Percentiles rank a stretch among this genome's conserved stretches.
Conservation (phyloP, 1,140 invertebrate genomes). For the Achatina immaculata region DNA sequence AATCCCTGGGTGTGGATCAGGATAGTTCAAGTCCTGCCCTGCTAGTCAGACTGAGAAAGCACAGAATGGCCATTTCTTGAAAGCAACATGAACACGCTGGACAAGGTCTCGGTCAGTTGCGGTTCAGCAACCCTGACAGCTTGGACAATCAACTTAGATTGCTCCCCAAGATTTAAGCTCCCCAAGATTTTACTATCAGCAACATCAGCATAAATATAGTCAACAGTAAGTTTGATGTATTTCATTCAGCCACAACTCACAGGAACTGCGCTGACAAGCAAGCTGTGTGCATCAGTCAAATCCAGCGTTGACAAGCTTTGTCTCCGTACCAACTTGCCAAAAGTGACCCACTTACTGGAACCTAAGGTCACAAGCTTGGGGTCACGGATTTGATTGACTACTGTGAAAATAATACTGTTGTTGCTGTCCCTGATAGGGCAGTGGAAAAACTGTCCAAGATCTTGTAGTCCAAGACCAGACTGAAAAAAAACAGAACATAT, state of each 20-base stretch:
- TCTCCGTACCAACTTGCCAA: slow-evolving; percentile 79
- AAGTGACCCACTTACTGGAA: slow-evolving; percentile 89
- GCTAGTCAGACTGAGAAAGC: too few relatives aligned
- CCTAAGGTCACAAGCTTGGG: slow-evolving; percentile 77
- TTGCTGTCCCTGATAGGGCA: slow-evolving; percentile 88
- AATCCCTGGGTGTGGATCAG: too few relatives aligned
- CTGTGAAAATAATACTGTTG: slow-evolving; percentile 89
- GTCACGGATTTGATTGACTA: slow-evolving; percentile 86
- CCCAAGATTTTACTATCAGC: too few relatives aligned
- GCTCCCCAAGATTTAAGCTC: too few relatives aligned
- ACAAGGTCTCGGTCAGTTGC: too few relatives aligned
- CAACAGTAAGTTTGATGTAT: neutral
- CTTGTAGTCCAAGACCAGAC: slow-evolving; percentile 86
- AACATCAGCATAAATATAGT: neutral
- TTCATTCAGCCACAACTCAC: slow-evolving; percentile 47
- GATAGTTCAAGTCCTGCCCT: too few relatives aligned
- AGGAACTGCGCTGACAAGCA: slow-evolving; percentile 51
- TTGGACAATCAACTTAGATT: too few relatives aligned
- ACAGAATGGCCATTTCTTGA: too few relatives aligned
- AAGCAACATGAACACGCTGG: too few relatives aligned
- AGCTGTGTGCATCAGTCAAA: slow-evolving; percentile 77
- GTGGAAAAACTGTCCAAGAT: slow-evolving; percentile 93
- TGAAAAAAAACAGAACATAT: neutral
- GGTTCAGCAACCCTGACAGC: too few relatives aligned
- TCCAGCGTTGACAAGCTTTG: slow-evolving; percentile 51